These are phyloP conservation scores for Nezara viridula DNA, from an alignment of 2,888 invertebrate species.

Conservation along the genomic window DNA sequence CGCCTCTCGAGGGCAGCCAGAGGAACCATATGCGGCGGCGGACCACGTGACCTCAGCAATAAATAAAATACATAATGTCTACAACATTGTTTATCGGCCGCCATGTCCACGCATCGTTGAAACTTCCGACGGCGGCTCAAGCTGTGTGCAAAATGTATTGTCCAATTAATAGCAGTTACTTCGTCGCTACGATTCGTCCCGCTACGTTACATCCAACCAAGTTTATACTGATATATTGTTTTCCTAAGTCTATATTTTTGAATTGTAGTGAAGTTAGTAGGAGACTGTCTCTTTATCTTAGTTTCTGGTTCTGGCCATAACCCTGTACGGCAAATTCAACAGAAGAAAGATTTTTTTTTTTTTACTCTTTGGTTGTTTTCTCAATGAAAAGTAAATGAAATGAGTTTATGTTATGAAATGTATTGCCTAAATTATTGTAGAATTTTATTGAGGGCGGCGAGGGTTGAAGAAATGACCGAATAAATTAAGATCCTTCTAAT, in stretches of 20 bases:
- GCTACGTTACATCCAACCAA: neutral
- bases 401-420: too few relatives aligned
- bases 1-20: neutral
- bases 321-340: too few relatives aligned
- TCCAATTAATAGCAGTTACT: constrained; percentile 1
- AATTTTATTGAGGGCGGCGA: too few relatives aligned
- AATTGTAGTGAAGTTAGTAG: neutral
- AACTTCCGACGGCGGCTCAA: constrained; percentile 8
- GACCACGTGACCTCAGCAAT: constrained; percentile 25
- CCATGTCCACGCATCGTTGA: constrained; percentile 1
- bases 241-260: neutral
- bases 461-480: too few relatives aligned
- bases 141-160: neutral
- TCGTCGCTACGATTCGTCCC: neutral
- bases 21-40: neutral
- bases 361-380: too few relatives aligned
- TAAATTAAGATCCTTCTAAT: too few relatives aligned
- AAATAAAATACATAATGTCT: constrained; percentile 47
- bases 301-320: too few relatives aligned
- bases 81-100: constrained; percentile 24
- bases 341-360: too few relatives aligned
- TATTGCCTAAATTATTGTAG: too few relatives aligned
- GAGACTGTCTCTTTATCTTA: neutral
- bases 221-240: neutral
- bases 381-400: too few relatives aligned